Percentiles rank a stretch among this genome's conserved stretches.
Evolutionary conservation across 2,113 vertebrate genomes (phyloP).

Genomic region (Nothocercus julius): DNA sequence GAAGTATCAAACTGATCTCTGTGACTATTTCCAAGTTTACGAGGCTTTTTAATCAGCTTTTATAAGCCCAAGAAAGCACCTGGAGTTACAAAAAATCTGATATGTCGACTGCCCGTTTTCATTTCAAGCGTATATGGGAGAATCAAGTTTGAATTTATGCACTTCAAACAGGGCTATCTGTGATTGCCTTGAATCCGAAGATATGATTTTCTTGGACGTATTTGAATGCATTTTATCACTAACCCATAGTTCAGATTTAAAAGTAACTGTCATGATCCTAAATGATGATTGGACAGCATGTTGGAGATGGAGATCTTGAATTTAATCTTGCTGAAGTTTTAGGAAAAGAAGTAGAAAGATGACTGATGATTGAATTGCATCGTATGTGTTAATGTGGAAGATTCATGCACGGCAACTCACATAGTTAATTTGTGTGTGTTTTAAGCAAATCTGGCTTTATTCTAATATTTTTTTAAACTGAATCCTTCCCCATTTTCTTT

Average conservation of each 20-base stretch:
- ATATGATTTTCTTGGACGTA: neutral
- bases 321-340: neutral
- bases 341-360: neutral
- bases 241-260: neutral
- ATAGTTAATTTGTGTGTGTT: neutral
- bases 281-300: neutral
- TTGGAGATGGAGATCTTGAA: neutral
- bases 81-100: neutral
- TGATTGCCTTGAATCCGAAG: neutral
- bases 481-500: neutral
- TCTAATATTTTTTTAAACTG: neutral
- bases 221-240: neutral
- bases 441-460: neutral
- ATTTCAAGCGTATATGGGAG: neutral
- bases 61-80: neutral
- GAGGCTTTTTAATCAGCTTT: neutral
- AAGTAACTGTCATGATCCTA: neutral
- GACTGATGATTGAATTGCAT: neutral
- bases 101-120: neutral
- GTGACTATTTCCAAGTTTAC: neutral
- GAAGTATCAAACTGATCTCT: too few species aligned
- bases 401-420: neutral
- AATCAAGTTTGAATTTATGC: neutral
- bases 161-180: neutral
- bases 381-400: neutral